A percentile compares a stretch with the other conserved stretches of the same genome.
Evolutionary conservation across 2,888 invertebrate genomes (phyloP).

Genomic region (Temnothorax ravouxi): DNA sequence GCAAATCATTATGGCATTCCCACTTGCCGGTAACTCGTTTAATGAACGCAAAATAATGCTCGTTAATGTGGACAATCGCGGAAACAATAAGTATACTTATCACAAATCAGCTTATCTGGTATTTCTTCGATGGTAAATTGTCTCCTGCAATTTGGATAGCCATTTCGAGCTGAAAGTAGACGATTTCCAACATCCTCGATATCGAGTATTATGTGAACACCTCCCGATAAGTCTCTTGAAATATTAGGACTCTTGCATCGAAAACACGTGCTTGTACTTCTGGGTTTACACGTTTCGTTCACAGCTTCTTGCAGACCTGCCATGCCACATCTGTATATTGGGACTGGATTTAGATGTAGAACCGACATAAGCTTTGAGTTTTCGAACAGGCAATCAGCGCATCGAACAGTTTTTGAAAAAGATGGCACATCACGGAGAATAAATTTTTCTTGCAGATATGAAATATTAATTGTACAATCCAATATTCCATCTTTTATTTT

Average conservation of each 20-base stretch:
- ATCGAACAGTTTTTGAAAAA: background rate
- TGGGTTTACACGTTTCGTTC: background rate
- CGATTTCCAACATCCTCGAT: background rate
- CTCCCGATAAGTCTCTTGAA: background rate
- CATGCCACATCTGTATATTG: background rate
- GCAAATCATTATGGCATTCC: background rate
- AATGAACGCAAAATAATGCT: background rate
- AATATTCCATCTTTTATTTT: slow-evolving; percentile 15
- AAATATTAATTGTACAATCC: background rate
- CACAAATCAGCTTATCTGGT: background rate
- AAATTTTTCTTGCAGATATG: background rate
- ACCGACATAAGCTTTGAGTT: background rate
- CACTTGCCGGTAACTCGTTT: background rate
- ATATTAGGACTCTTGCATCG: slow-evolving; percentile 6
- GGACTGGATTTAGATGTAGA: background rate
- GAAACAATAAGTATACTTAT: background rate
- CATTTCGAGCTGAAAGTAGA: background rate
- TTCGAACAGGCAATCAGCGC: background rate
- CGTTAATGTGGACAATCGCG: background rate
- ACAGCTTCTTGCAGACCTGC: background rate
- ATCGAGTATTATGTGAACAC: background rate
- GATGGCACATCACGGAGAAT: background rate
- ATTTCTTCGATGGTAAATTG: background rate
- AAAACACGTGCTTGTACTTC: background rate
- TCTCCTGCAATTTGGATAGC: background rate